Conservation (phyloP, 2,888 invertebrate species). For the Lepidocyrtinus sp. region DNA sequence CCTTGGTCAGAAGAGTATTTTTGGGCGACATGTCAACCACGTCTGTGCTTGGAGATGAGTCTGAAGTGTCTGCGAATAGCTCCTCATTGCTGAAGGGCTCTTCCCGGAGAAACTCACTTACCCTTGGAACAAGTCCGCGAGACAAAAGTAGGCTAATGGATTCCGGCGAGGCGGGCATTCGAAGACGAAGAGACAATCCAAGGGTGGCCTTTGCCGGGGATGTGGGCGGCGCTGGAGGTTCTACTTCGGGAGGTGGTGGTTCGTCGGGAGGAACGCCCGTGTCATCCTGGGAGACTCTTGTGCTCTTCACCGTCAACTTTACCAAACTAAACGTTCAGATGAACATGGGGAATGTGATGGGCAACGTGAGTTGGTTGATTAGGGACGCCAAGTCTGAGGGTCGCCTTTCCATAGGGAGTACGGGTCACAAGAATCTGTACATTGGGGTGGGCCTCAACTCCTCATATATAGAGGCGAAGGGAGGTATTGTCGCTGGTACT, state of each 20-base stretch:
- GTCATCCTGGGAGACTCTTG: slow-evolving; percentile 95
- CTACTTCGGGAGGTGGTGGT: no score
- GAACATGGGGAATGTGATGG: slow-evolving; percentile 99
- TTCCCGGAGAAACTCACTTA: slow-evolving; percentile 33
- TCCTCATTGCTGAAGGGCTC: slow-evolving; percentile 64
- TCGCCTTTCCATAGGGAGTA: slow-evolving; percentile 92
- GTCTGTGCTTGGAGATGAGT: slow-evolving; percentile 73
- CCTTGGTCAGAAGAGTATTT: slow-evolving; percentile 92
- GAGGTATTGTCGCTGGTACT: slow-evolving; percentile 97
- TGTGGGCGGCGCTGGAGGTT: no score
- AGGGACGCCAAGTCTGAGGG: slow-evolving; percentile 94
- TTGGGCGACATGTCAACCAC: slow-evolving; percentile 85
- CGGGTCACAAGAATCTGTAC: slow-evolving; percentile 93
- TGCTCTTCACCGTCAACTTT: slow-evolving; percentile 96
- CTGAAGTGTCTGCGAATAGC: slow-evolving; percentile 35
- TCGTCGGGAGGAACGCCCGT: slow-evolving; percentile 20
- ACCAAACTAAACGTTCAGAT: slow-evolving; percentile 96
- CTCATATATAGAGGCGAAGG: slow-evolving; percentile 94
- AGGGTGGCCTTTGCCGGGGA: background rate
- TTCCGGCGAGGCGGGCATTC: no score
- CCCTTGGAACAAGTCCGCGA: slow-evolving; percentile 16
- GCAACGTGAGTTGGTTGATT: slow-evolving; percentile 95
- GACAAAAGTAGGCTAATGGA: no score
- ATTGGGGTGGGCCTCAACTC: slow-evolving; percentile 90
- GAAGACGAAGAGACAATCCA: slow-evolving; percentile 12